Base-by-base conservation (phyloP, 2,797 vertebrate species). In the Poeciliopsis paucimaculata region DNA sequence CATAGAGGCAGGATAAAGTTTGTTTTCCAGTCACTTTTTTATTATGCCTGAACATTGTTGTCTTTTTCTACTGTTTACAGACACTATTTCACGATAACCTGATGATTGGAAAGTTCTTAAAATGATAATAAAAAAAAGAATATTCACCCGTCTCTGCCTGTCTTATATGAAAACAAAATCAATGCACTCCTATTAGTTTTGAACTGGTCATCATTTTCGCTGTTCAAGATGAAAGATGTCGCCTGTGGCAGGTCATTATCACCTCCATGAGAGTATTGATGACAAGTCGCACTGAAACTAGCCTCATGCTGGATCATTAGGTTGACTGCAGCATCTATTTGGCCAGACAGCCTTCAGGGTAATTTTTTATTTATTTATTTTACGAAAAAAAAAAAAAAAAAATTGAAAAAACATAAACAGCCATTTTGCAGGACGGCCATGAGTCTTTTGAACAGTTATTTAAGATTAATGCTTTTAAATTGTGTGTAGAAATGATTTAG, bases 161-260 rank as follows among this genome's bases (percentile, higher is more conserved):
- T 62, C 28, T 31, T 34, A 3, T 34, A 31, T 62, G 34, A 64
- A 36, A 64, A 18, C 31, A 64, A 36, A 64, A 64, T 64, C 62
- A 36, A 36, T 64, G 31, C 34, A 20, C 16, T 64, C 16, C 34
- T 18, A 64, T 64, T 36, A 36, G 31, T 62, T 64, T 64, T 64
- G 31, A 36, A 20, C 31, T 36, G 34, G 31, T 64, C 62, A 64
- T 64, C 81, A 71, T 78, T 86, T 86, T 78, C 71, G 80, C 75
- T 68, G 66, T 53, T 10, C 73, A 51, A 66, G 66, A 43, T 26
- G 18, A 45, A 62, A 46, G 13, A 46, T 15, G 34, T 34, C 31
- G 20, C 31, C 18, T 8, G 20, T 11, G 47, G 74, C 64, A 64
- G 34, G 62, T 36, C 31, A 64, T 64, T 64, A 64, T 64, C 62